These are phyloP conservation scores for Rhodophaea formosa DNA, from an alignment of 2,888 invertebrate genomes.

Conservation along the genomic window DNA sequence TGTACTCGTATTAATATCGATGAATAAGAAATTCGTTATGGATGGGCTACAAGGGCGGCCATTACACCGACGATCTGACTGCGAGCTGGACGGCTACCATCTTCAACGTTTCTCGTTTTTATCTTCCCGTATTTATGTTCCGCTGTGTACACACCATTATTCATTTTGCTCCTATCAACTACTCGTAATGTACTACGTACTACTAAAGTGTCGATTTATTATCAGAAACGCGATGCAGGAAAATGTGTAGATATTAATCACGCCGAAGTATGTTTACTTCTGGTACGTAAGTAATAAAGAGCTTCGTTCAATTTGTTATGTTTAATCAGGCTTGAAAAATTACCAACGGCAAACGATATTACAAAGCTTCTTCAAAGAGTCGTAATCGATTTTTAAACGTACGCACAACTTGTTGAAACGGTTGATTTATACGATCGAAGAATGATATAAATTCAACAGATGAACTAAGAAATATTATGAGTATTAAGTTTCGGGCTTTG, in stretches of 20 bases:
- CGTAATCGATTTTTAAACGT: constrained; percentile 5
- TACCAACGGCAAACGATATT: constrained; percentile 5
- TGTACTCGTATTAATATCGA: constrained; percentile 78
- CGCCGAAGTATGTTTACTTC: constrained; percentile 10
- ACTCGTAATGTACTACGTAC: constrained; percentile 28
- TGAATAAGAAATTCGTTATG: constrained; percentile 80
- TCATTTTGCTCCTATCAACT: constrained; percentile 38
- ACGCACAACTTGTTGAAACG: not conserved
- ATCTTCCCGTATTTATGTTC: constrained; percentile 64
- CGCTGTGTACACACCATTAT: constrained; percentile 51
- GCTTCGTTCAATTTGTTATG: constrained; percentile 13
- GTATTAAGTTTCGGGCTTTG: too few species aligned
- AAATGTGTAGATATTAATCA: constrained; percentile 17
- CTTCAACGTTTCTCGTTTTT: constrained; percentile 60
- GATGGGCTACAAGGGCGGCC: constrained; percentile 74
- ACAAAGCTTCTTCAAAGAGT: constrained; percentile 7
- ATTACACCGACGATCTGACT: constrained; percentile 63
- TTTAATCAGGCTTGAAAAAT: constrained; percentile 14
- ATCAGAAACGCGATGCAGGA: constrained; percentile 25
- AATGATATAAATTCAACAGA: not conserved
- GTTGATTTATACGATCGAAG: not conserved
- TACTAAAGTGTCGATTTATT: constrained; percentile 44
- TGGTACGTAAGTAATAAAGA: constrained; percentile 14
- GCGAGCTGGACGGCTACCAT: constrained; percentile 60
- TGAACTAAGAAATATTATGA: too few species aligned